Evolutionary conservation across 2,888 invertebrate species (phyloP).

Genomic region (Bhutanitis thaidina): DNA sequence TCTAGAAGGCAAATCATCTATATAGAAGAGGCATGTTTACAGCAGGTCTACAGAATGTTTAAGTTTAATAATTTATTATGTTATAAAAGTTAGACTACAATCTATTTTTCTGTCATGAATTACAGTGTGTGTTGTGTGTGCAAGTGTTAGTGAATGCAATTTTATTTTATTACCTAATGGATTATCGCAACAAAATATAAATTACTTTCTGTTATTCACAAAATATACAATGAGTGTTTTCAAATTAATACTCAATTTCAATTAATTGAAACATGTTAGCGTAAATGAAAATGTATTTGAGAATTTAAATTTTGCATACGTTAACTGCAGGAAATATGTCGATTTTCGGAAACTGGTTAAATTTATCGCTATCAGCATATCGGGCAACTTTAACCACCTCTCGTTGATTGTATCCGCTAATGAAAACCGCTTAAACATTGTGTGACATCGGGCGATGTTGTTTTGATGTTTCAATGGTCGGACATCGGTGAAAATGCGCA

Average conservation of each 20-base stretch:
- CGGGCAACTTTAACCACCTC: not conserved
- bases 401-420: not conserved
- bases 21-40: no score
- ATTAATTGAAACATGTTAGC: not conserved
- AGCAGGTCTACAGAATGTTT: no score
- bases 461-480: not conserved
- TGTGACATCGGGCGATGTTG: not conserved
- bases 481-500: not conserved
- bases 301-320: not conserved
- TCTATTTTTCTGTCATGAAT: no score
- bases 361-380: not conserved
- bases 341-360: not conserved
- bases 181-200: no score
- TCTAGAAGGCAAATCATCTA: no score
- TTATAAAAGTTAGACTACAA: no score
- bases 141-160: no score
- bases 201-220: no score
- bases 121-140: no score
- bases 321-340: not conserved
- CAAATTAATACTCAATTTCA: not conserved
- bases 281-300: not conserved
- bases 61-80: no score
- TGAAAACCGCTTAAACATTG: slow-evolving; percentile 2
- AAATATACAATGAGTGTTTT: no score
- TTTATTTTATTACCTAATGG: no score